A percentile compares a stretch with the other conserved stretches of the same genome.
These are phyloP conservation scores for Adineta ricciae DNA, from an alignment of 2,888 invertebrate species.

Conservation along the genomic window DNA sequence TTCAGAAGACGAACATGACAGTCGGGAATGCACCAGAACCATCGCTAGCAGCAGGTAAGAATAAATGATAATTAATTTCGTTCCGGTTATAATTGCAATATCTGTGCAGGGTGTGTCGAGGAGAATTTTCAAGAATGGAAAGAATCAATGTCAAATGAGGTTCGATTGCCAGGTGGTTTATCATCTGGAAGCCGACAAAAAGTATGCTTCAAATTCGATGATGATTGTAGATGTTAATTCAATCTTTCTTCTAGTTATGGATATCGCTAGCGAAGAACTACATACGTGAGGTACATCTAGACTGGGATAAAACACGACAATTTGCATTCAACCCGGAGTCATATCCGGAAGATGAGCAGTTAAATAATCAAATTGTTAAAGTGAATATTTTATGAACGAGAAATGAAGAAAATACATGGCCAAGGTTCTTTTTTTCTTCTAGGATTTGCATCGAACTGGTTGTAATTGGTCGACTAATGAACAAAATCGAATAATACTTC, in stretches of 20 bases:
- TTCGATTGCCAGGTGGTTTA: constrained; percentile 81
- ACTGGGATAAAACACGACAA: constrained; percentile 75
- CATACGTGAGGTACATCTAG: constrained; percentile 64
- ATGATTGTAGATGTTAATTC: no score
- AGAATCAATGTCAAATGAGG: constrained; percentile 91
- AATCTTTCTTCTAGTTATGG: constrained; percentile 61
- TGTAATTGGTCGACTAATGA: constrained; percentile 70
- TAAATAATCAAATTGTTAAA: constrained; percentile 90
- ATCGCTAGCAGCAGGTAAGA: background rate
- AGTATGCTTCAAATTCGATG: constrained; percentile 49
- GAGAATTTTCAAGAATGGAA: constrained; percentile 78
- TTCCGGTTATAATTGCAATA: no score
- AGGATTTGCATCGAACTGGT: constrained; percentile 88
- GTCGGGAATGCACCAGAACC: background rate
- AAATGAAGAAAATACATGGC: no score
- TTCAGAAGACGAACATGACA: background rate
- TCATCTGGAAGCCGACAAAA: constrained; percentile 81
- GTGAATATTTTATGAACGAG: background rate
- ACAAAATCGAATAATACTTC: constrained; percentile 82
- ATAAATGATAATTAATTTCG: background rate
- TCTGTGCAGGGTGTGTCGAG: constrained; percentile 50
- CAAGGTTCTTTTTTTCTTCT: background rate
- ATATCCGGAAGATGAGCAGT: constrained; percentile 83
- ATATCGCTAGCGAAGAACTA: constrained; percentile 79
- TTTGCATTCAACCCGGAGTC: constrained; percentile 83